Conservation (phyloP, 2,113 vertebrate species). For the Acrocephalus kingi region DNA sequence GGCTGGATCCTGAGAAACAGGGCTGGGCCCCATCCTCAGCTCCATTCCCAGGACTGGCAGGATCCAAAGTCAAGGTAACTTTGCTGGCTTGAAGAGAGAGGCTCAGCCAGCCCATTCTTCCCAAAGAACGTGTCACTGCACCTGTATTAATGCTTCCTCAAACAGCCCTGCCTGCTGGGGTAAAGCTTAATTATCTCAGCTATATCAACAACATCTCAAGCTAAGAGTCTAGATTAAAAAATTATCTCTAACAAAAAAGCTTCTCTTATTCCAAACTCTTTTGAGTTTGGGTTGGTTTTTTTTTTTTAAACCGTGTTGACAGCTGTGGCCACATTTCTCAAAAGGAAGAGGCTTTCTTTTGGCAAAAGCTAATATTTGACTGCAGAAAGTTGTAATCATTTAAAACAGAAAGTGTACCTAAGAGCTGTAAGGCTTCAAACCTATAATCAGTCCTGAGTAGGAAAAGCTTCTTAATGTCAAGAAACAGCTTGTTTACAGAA, state of each 20-base stretch:
- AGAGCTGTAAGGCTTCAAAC: background rate
- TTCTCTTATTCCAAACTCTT: background rate
- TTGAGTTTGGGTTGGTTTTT: too few relatives aligned
- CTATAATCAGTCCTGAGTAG: background rate
- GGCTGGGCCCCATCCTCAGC: background rate
- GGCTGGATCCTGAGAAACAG: background rate
- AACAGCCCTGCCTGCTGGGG: background rate
- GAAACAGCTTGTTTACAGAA: conserved; percentile 16
- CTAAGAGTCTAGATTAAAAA: background rate
- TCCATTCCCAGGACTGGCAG: background rate
- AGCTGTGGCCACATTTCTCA: background rate
- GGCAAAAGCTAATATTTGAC: background rate
- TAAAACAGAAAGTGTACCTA: conserved; percentile 12
- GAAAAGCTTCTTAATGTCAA: conserved; percentile 8
- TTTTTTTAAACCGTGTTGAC: background rate
- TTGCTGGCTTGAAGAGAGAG: background rate
- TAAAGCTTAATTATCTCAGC: background rate
- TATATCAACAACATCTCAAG: background rate
- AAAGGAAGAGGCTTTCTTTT: background rate
- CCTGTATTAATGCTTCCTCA: background rate
- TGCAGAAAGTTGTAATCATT: background rate
- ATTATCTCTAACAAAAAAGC: background rate
- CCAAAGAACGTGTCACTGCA: background rate
- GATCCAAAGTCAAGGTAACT: background rate
- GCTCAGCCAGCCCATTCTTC: background rate